A percentile compares a stretch with the other conserved stretches of the same genome.
Evolutionary conservation across 1,140 invertebrate species (phyloP).

Genomic region (Ladona fulva): DNA sequence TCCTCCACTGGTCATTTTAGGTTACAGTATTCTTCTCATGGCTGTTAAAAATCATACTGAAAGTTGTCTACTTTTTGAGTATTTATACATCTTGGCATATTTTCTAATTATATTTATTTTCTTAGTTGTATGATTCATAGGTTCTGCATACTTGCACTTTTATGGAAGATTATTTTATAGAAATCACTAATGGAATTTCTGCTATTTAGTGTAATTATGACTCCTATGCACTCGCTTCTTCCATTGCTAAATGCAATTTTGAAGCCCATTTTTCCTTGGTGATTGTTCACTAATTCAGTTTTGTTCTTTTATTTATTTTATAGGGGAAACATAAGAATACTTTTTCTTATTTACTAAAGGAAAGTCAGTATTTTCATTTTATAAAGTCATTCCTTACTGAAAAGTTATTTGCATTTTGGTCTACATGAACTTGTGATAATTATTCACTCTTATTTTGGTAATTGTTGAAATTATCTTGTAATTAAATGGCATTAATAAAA

Average conservation of each 20-base stretch:
- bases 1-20: no score
- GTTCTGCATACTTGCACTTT: background rate
- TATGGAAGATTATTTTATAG: background rate
- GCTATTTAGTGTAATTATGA: background rate
- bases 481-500: conserved; percentile 4
- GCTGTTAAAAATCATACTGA: no score
- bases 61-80: no score
- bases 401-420: background rate
- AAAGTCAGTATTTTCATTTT: background rate
- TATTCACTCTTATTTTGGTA: background rate
- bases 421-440: background rate
- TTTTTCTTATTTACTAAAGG: background rate
- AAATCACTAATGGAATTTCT: background rate
- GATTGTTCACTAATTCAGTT: background rate
- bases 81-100: background rate
- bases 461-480: background rate
- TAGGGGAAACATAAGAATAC: background rate
- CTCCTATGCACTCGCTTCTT: background rate
- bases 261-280: background rate
- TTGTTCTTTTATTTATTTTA: background rate
- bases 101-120: background rate
- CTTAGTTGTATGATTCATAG: background rate
- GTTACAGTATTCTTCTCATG: no score
- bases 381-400: background rate
- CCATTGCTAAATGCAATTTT: background rate